These are phyloP conservation scores for Syngnathus rostellatus DNA, from an alignment of 2,797 vertebrate species.

Conservation along the genomic window DNA sequence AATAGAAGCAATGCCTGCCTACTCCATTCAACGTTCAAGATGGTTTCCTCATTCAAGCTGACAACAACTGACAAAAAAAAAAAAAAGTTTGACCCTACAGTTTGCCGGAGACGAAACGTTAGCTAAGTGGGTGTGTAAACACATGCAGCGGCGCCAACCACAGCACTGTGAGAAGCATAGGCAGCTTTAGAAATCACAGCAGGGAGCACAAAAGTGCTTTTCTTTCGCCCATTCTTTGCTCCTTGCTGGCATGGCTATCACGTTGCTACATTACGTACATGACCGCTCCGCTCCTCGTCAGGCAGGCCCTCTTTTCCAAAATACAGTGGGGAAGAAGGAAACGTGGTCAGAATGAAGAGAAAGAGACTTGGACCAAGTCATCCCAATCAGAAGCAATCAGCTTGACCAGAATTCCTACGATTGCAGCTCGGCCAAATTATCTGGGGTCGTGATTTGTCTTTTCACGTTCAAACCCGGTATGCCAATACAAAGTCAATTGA, in stretches of 20 bases:
- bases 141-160: not conserved
- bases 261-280: slow-evolving; percentile 39
- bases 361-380: not conserved
- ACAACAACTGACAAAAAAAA: too few species aligned
- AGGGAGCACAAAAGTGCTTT: slow-evolving; percentile 27
- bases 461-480: too few species aligned
- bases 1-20: slow-evolving; percentile 13
- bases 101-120: not conserved
- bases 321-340: slow-evolving; percentile 32
- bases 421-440: not conserved
- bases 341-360: slow-evolving; percentile 35
- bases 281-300: slow-evolving; percentile 16
- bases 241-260: slow-evolving; percentile 35
- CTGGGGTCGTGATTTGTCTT: too few species aligned
- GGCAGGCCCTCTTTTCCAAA: slow-evolving; percentile 13
- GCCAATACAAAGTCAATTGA: too few species aligned
- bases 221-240: slow-evolving; percentile 24
- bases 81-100: not conserved
- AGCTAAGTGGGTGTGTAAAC: not conserved
- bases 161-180: not conserved
- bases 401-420: not conserved
- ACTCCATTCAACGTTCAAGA: not conserved
- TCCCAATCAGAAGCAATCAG: not conserved
- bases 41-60: too few species aligned
- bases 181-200: slow-evolving; percentile 8